phyloP scores from a whole-genome alignment of 2,888 invertebrate species.

The Coleophora deauratella region DNA sequence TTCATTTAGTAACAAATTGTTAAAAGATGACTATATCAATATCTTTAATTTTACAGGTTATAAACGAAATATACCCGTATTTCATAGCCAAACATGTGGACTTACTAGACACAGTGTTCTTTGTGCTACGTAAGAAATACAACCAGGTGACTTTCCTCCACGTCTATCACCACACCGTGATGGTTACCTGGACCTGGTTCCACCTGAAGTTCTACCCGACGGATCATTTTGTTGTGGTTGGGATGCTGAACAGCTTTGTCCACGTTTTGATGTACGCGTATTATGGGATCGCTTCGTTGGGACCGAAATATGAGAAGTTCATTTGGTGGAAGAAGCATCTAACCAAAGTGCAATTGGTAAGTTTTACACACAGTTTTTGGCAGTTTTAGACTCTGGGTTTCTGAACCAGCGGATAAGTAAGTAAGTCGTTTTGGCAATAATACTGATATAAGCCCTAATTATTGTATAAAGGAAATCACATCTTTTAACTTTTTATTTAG shows the following conservation, averaged over 20 bases:
- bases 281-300: conserved; percentile 83
- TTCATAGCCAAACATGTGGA: conserved; percentile 86
- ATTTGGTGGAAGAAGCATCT: conserved; percentile 93
- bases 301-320: conserved; percentile 82
- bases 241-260: conserved; percentile 82
- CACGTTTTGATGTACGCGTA: conserved; percentile 89
- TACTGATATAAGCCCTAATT: not conserved
- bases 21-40: too few species aligned
- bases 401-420: not conserved
- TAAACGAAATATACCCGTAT: conserved; percentile 76
- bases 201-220: conserved; percentile 83
- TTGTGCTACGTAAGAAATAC: conserved; percentile 86
- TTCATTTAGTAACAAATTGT: too few species aligned
- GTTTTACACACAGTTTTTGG: conserved; percentile 17
- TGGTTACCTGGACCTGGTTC: conserved; percentile 86
- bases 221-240: conserved; percentile 84
- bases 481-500: too few species aligned
- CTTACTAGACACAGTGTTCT: conserved; percentile 88
- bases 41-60: conserved; percentile 42
- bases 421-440: not conserved
- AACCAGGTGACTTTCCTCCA: conserved; percentile 90
- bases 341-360: conserved; percentile 85
- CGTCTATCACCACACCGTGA: conserved; percentile 88
- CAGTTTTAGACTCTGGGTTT: not conserved
- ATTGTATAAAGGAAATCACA: too few species aligned